Evolutionary conservation across 2,113 vertebrate genomes (phyloP).

Genomic region (Melospiza georgiana): DNA sequence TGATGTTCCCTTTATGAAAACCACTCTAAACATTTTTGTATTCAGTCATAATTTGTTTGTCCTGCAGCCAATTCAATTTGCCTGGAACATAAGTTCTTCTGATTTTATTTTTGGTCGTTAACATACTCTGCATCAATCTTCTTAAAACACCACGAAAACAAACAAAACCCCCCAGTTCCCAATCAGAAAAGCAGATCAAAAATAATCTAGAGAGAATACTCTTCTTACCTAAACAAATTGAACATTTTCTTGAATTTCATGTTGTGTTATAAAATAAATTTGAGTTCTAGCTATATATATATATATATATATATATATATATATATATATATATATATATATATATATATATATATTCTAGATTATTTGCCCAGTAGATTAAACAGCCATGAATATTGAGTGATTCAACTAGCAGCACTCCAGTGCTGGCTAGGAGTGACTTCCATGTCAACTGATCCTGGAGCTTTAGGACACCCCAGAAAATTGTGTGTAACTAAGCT

Average conservation of each 20-base stretch:
- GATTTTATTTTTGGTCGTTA: constrained; percentile 12
- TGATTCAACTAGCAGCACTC: neutral
- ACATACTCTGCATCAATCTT: neutral
- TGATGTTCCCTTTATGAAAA: neutral
- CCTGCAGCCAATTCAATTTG: neutral
- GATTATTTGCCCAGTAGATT: neutral
- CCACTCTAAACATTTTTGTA: neutral
- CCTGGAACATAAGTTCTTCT: neutral
- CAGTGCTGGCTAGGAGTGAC: neutral
- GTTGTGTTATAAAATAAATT: neutral
- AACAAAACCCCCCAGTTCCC: neutral
- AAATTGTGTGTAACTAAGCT: neutral
- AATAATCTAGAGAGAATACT: neutral
- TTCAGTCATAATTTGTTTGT: neutral
- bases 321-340: neutral
- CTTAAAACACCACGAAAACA: neutral
- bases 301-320: no score
- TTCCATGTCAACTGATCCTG: neutral
- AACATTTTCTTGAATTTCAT: neutral
- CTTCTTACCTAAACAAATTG: neutral
- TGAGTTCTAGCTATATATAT: neutral
- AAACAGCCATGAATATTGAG: neutral
- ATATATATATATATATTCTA: neutral
- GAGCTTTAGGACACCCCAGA: neutral
- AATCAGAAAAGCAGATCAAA: neutral